phyloP scores from a whole-genome alignment of 2,888 invertebrate species.

The Torymus texanus region DNA sequence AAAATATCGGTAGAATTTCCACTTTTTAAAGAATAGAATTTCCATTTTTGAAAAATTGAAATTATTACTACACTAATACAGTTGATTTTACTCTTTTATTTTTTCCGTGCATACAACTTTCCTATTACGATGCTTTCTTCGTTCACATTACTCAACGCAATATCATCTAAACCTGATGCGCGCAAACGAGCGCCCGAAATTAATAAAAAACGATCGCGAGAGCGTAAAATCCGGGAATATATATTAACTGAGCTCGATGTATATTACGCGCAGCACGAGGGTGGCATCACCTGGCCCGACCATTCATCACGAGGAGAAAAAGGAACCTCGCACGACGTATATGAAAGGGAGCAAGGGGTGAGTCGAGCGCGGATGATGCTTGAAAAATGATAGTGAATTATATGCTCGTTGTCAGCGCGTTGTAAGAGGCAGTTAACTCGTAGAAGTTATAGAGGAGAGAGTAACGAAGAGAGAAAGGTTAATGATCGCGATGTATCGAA shows the following conservation, averaged over 20 bases:
- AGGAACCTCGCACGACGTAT: slow-evolving; percentile 23
- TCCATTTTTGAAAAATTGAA: too few species aligned
- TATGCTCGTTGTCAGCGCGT: slow-evolving; percentile 7
- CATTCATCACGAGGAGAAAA: slow-evolving; percentile 65
- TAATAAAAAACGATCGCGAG: slow-evolving; percentile 17
- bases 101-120: background rate
- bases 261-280: slow-evolving; percentile 38
- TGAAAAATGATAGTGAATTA: slow-evolving; percentile 44
- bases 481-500: too few species aligned
- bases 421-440: background rate
- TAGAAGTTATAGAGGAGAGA: background rate
- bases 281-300: slow-evolving; percentile 70
- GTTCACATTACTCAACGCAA: background rate
- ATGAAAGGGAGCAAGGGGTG: slow-evolving; percentile 17
- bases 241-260: slow-evolving; percentile 53
- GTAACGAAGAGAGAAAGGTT: too few species aligned
- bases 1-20: too few species aligned
- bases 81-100: background rate
- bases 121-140: too few species aligned
- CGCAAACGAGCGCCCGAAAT: background rate
- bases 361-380: background rate
- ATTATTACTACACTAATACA: too few species aligned
- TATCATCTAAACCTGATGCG: background rate
- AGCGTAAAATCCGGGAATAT: background rate
- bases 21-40: too few species aligned